Percentiles rank a stretch among this genome's conserved stretches.
phyloP scores from a whole-genome alignment of 2,888 invertebrate species.

The Drosophila acutilabella region DNA sequence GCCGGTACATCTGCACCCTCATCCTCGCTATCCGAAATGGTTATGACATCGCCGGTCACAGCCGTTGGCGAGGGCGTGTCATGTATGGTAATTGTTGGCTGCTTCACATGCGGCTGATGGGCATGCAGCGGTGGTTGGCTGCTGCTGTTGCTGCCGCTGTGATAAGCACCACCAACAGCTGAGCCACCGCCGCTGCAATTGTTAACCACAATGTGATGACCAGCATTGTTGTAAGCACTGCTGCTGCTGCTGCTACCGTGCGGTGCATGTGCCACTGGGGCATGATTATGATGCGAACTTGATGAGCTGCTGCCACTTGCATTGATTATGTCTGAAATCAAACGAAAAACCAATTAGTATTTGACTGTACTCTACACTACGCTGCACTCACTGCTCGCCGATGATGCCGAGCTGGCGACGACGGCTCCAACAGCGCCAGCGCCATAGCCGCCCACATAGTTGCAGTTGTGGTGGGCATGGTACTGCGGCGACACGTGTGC shows the following conservation, averaged over 20 bases:
- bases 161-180: conserved; percentile 36
- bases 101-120: conserved; percentile 78
- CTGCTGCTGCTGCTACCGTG: conserved; percentile 73
- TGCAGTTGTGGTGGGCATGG: conserved; percentile 84
- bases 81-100: conserved; percentile 96
- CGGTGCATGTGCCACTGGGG: conserved; percentile 69
- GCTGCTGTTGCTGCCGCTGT: conserved; percentile 49
- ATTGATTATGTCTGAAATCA: conserved; percentile 71
- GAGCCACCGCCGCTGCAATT: conserved; percentile 56
- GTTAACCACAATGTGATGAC: conserved; percentile 77
- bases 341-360: neutral
- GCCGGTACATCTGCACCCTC: conserved; percentile 87
- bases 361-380: neutral
- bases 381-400: conserved; percentile 77
- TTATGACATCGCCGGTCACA: conserved; percentile 89
- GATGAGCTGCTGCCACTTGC: conserved; percentile 67
- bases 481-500: conserved; percentile 85
- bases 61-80: conserved; percentile 98
- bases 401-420: conserved; percentile 65
- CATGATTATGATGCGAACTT: conserved; percentile 78
- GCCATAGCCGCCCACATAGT: conserved; percentile 73
- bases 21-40: conserved; percentile 97
- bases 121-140: conserved; percentile 61
- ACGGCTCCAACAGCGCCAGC: conserved; percentile 56
- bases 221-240: conserved; percentile 64